phyloP scores from a whole-genome alignment of 2,113 vertebrate species.

The Lagopus muta region DNA sequence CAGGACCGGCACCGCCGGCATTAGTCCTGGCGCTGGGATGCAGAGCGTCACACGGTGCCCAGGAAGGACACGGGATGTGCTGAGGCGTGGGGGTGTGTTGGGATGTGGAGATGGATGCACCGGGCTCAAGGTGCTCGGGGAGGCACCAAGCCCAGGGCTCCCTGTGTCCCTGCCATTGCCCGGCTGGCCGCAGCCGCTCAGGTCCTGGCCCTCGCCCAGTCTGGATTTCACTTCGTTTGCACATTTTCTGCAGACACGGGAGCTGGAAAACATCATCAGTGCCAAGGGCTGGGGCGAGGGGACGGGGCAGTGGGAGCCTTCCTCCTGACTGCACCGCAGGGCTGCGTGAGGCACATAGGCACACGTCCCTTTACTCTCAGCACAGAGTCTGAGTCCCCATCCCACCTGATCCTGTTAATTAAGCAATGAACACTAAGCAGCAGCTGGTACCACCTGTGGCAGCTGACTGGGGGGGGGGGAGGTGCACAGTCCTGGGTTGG shows the following conservation, averaged over 20 bases:
- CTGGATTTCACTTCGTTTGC: neutral
- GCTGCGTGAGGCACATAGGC: neutral
- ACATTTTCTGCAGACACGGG: conserved; percentile 1
- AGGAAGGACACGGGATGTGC: neutral
- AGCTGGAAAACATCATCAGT: neutral
- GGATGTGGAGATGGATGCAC: accelerated
- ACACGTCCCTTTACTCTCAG: neutral
- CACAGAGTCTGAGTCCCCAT: neutral
- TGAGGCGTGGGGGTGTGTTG: neutral
- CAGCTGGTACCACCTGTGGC: conserved; percentile 47
- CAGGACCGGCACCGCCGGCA: neutral
- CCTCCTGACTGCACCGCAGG: accelerated
- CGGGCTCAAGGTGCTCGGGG: neutral
- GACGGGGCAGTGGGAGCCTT: neutral
- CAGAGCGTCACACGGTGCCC: no score
- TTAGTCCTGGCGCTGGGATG: no score
- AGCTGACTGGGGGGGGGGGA: neutral
- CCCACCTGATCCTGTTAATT: neutral
- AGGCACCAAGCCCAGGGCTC: neutral
- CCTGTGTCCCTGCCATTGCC: no score
- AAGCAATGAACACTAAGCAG: neutral
- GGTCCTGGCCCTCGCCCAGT: neutral
- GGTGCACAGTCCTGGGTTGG: accelerated
- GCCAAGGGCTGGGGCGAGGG: neutral
- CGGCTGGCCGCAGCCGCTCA: neutral